Evolutionary conservation across 2,888 invertebrate species (phyloP).

Genomic region (Biston stratarius): DNA sequence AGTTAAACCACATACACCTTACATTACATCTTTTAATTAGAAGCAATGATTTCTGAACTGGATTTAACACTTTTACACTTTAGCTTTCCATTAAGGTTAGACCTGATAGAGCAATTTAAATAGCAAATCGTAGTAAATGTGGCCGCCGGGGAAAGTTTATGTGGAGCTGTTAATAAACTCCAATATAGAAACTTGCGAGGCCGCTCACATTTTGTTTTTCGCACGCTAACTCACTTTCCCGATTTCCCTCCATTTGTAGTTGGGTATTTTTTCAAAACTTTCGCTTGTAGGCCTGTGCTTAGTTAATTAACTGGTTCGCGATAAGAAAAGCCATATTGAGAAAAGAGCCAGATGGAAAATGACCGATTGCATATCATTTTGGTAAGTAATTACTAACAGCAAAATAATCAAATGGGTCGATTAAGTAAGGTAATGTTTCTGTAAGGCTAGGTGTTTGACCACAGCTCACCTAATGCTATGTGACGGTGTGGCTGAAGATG

Average conservation of each 20-base stretch:
- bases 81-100: constrained; percentile 21
- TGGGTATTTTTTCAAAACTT: constrained; percentile 39
- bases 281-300: constrained; percentile 31
- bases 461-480: no score
- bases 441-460: no score
- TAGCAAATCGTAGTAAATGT: constrained; percentile 34
- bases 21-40: constrained; percentile 3
- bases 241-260: constrained; percentile 76
- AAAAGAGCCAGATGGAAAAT: neutral
- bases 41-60: constrained; percentile 1
- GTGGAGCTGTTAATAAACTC: constrained; percentile 50
- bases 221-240: constrained; percentile 75
- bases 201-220: constrained; percentile 76
- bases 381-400: no score
- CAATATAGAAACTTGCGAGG: constrained; percentile 67
- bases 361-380: no score
- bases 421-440: no score
- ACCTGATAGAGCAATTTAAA: constrained; percentile 28
- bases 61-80: constrained; percentile 6
- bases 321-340: constrained; percentile 11
- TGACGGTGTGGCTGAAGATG: no score
- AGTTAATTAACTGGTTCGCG: constrained; percentile 26
- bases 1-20: no score
- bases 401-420: no score
- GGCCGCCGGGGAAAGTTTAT: constrained; percentile 53